phyloP scores from a whole-genome alignment of 1,140 invertebrate genomes.

The Drosophila kohkoa region DNA sequence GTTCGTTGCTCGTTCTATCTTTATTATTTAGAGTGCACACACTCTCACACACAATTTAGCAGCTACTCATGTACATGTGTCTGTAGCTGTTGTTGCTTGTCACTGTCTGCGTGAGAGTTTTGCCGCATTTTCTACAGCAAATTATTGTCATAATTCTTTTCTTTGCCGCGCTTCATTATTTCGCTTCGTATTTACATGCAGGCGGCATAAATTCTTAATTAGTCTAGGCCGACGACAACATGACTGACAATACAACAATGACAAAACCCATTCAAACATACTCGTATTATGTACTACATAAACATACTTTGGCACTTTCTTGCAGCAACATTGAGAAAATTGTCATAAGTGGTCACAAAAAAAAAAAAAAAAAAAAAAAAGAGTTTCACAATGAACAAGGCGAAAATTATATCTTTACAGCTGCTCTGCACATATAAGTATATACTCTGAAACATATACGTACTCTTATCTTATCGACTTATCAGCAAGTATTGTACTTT shows the following conservation, averaged over 20 bases:
- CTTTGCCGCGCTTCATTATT: conserved; percentile 42
- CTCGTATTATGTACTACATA: background rate
- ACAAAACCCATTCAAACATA: background rate
- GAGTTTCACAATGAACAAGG: background rate
- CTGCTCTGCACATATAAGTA: background rate
- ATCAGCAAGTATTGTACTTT: conserved; percentile 30
- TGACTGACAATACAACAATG: conserved; percentile 23
- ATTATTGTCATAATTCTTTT: conserved; percentile 75
- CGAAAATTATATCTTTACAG: background rate
- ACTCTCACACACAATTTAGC: conserved; percentile 31
- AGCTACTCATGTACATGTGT: conserved; percentile 11
- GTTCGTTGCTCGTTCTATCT: conserved; percentile 47
- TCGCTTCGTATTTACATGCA: conserved; percentile 55
- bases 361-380: background rate
- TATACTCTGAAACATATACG: background rate
- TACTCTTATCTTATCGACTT: conserved; percentile 46
- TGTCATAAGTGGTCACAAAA: conserved; percentile 3
- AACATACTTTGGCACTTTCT: background rate
- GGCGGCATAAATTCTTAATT: conserved; percentile 77
- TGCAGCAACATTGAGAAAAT: conserved; percentile 34
- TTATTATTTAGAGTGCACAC: conserved; percentile 71
- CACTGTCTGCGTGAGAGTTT: conserved; percentile 29
- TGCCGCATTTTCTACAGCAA: conserved; percentile 72
- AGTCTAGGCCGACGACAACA: conserved; percentile 55
- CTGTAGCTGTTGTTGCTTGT: background rate